Percentiles rank a stretch among this genome's conserved stretches.
phyloP scores from a whole-genome alignment of 2,888 invertebrate genomes.

The Meta bourneti region DNA sequence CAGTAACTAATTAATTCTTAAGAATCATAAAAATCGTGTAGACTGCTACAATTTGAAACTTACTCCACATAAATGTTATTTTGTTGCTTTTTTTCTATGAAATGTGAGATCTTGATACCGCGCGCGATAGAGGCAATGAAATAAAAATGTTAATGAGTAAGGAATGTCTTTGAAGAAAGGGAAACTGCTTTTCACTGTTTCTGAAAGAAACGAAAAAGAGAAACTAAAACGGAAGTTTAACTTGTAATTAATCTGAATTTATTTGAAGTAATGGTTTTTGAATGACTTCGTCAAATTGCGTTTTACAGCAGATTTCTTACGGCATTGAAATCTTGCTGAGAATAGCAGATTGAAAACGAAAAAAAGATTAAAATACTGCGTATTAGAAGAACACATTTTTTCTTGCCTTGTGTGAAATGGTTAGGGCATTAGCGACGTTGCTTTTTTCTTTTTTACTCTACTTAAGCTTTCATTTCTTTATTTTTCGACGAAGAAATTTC shows the following conservation, averaged over 20 bases:
- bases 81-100: not conserved
- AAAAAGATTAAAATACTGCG: not conserved
- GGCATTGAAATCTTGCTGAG: not conserved
- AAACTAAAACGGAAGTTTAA: not conserved
- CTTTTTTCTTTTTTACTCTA: not conserved
- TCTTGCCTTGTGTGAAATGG: not conserved
- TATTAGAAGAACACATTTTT: not conserved
- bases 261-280: not conserved
- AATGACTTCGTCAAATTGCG: not conserved
- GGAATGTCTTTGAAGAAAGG: not conserved
- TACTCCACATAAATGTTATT: too few species aligned
- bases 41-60: too few species aligned
- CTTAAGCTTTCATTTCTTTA: not conserved
- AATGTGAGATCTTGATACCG: not conserved
- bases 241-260: conserved; percentile 1
- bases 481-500: not conserved
- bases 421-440: not conserved
- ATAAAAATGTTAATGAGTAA: not conserved
- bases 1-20: too few species aligned
- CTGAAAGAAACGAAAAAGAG: not conserved
- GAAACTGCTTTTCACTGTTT: not conserved
- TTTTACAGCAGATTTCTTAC: not conserved
- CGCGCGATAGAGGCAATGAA: not conserved
- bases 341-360: not conserved
- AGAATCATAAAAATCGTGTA: too few species aligned